Percentiles rank a stretch among this genome's conserved stretches.
These are phyloP conservation scores for Himalopsyche phryganea DNA, from an alignment of 1,140 invertebrate genomes.

Conservation along the genomic window DNA sequence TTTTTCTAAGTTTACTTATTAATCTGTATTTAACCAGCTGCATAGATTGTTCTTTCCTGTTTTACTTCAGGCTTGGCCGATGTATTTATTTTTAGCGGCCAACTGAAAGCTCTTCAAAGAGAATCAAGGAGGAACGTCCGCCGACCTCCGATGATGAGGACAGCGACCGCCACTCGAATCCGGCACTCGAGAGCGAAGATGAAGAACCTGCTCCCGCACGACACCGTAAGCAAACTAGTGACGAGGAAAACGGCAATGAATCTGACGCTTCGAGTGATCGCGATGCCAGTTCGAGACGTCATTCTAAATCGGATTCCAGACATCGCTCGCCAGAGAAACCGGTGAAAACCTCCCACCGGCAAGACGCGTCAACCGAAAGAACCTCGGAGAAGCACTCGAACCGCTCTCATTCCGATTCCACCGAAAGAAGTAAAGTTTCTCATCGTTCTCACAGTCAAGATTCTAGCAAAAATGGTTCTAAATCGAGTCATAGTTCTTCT, in stretches of 20 bases:
- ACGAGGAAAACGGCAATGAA: background rate
- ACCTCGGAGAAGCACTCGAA: slow-evolving; percentile 5
- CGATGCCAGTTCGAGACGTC: background rate
- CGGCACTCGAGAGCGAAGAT: background rate
- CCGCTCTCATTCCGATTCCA: too few relatives aligned
- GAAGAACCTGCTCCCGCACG: too few relatives aligned
- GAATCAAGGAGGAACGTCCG: background rate
- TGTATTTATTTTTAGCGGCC: slow-evolving; percentile 8
- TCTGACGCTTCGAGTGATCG: background rate
- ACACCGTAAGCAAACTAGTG: background rate
- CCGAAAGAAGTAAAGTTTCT: background rate
- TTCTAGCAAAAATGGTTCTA: slow-evolving; percentile 15
- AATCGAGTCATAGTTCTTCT: slow-evolving; percentile 18
- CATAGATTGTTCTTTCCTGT: background rate
- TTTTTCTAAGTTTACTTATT: too few relatives aligned
- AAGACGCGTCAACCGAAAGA: background rate
- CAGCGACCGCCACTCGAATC: background rate
- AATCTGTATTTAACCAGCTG: background rate
- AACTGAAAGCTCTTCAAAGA: slow-evolving; percentile 13
- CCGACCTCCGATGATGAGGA: background rate
- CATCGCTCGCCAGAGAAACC: background rate
- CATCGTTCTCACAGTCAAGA: background rate
- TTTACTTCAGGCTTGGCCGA: slow-evolving; percentile 1
- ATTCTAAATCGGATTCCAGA: background rate
- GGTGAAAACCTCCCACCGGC: slow-evolving; percentile 1